Evolutionary conservation across 2,888 invertebrate species (phyloP), one percentile per base, ranked within the genome.

Genomic region (Thyatira batis): DNA sequence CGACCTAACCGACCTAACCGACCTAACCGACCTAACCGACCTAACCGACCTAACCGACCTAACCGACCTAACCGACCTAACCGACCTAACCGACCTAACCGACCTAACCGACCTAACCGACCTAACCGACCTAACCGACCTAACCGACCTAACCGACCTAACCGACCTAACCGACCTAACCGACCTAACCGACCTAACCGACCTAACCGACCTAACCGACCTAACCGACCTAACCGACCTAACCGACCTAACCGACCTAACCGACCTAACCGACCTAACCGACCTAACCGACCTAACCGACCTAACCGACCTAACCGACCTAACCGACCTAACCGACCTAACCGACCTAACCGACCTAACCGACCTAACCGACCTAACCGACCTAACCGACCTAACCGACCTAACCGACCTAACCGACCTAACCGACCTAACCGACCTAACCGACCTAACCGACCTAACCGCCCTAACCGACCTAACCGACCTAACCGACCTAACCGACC

Each of bases 61-160:
- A 52, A 51, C 27, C 39, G 44, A 45, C 27, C 51, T 53, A 57
- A 57, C 57, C 57, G 53, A 58, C 58, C 58, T 58, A 54, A 58
- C 58, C 58, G 54, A 58, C 58, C 58, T 54, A 58, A 58, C 58
- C 58, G 52, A 58, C 58, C 58, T 54, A 58, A 58, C 57, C 57
- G 54, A 58, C 58, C 58, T 55, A 55, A 59, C 58, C 58, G 55
- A 59, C 58, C 58, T 55, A 59, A 59, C 58, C 58, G 53, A 55
- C 58, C 55, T 53, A 58, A 55, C 58, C 53, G 55, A 53, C 58
- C 53, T 51, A 55, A 53, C 58, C 53, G 51, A 45, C 57, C 52
- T 46, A 50, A 51, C 56, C 53, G 54, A 49, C 43, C 50, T 43
- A 53, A 54, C 52, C 50, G 52, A 43, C 52, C 48, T 50, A 49